A percentile compares a stretch with the other conserved stretches of the same genome.
These are phyloP conservation scores for Bergia sp. DNA, from an alignment of 92 coral and sea anemone genomes.

Conservation along the genomic window DNA sequence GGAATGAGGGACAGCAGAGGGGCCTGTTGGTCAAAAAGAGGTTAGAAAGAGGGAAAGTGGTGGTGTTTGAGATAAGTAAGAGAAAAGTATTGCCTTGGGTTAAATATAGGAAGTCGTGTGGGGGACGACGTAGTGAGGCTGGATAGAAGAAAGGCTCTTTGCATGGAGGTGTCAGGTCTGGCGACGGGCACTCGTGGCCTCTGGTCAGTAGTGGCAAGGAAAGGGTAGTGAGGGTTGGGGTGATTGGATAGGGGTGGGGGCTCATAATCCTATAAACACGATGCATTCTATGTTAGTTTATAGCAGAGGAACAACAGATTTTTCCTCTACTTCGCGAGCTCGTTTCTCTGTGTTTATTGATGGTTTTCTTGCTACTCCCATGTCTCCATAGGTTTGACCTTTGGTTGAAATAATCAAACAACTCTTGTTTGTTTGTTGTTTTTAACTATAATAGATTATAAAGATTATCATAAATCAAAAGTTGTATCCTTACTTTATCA, in stretches of 20 bases:
- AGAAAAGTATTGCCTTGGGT: constrained; percentile 13
- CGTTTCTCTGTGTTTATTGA: constrained; percentile 4
- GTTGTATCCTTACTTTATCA: constrained; percentile 13
- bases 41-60: constrained; percentile 14
- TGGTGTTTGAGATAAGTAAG: constrained; percentile 17
- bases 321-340: constrained; percentile 5
- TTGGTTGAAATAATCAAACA: constrained; percentile 20
- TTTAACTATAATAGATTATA: constrained; percentile 4
- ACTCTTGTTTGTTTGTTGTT: constrained; percentile 24
- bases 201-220: constrained; percentile 21
- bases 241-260: constrained; percentile 9
- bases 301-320: constrained; percentile 10
- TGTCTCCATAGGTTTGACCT: constrained; percentile 17
- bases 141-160: constrained; percentile 15
- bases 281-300: constrained; percentile 11
- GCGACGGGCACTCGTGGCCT: constrained; percentile 1
- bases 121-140: constrained; percentile 16
- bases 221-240: constrained; percentile 24
- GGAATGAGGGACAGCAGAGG: constrained; percentile 21
- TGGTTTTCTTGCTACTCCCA: constrained; percentile 14
- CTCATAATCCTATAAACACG: constrained; percentile 7
- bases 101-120: no score
- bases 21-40: constrained; percentile 24
- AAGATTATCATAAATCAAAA: constrained; percentile 11
- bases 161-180: constrained; percentile 17